Conservation (phyloP, 2,113 vertebrate genomes). For the Nymphicus hollandicus region DNA sequence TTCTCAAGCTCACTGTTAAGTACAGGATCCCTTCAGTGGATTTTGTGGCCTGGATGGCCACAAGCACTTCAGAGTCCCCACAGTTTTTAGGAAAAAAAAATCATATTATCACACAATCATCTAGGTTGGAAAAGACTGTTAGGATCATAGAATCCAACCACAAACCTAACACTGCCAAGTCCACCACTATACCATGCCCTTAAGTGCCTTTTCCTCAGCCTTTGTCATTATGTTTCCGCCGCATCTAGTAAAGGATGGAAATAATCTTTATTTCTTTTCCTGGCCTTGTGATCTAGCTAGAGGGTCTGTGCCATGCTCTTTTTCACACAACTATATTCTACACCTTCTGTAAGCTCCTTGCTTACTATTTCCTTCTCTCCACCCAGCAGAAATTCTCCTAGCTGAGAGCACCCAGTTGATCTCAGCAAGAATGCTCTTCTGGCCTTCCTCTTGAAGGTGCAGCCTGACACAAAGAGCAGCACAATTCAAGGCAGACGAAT, state of each 20-base stretch:
- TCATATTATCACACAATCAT: neutral
- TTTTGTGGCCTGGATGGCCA: neutral
- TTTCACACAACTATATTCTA: neutral
- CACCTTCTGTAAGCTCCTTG: neutral
- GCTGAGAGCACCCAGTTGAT: neutral
- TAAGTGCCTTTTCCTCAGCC: neutral
- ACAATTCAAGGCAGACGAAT: neutral
- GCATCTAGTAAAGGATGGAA: neutral
- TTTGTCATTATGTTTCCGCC: neutral
- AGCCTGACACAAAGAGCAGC: neutral
- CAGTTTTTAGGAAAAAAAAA: neutral
- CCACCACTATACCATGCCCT: neutral
- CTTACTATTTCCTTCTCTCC: neutral
- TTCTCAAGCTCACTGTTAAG: neutral
- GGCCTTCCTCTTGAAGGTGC: neutral
- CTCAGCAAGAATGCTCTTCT: neutral
- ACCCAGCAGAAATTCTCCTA: neutral
- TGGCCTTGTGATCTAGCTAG: neutral
- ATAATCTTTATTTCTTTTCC: neutral
- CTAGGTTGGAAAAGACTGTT: neutral
- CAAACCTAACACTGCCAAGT: neutral
- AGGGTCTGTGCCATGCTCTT: neutral
- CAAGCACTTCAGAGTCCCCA: neutral
- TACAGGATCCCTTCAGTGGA: neutral
- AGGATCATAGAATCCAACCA: neutral